Evolutionary conservation across 2,888 invertebrate genomes (phyloP).

Genomic region (Hartigia nigra): DNA sequence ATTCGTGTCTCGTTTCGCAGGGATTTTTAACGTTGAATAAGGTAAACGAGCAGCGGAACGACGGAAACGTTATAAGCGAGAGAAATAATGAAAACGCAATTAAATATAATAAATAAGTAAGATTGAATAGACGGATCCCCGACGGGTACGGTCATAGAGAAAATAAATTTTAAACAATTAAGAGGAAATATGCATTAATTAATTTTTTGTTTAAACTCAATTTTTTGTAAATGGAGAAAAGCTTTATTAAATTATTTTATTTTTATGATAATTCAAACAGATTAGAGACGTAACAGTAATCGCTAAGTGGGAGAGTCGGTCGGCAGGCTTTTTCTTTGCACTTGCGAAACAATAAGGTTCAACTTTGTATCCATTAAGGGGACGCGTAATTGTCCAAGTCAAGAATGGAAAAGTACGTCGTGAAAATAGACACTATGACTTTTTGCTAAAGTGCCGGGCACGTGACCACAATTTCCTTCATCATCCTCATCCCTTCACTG

Average conservation of each 20-base stretch:
- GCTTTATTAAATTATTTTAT: not conserved
- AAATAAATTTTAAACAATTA: not conserved
- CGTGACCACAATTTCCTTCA: not conserved
- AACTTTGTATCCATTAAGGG: not conserved
- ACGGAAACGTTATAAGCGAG: not conserved
- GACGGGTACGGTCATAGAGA: not conserved
- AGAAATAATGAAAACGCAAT: not conserved
- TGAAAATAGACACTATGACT: not conserved
- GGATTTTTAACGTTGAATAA: not conserved
- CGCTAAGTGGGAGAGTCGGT: not conserved
- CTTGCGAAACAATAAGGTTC: not conserved
- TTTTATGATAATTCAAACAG: not conserved
- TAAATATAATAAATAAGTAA: not conserved
- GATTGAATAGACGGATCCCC: not conserved
- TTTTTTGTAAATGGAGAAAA: not conserved
- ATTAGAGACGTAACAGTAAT: not conserved
- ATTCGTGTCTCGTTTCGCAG: not conserved
- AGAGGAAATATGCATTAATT: not conserved
- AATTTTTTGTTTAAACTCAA: not conserved
- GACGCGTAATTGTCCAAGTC: not conserved
- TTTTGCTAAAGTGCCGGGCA: not conserved
- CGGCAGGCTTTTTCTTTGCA: not conserved
- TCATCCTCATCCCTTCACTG: not conserved
- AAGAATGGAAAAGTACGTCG: not conserved
- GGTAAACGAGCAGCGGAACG: not conserved